Evolutionary conservation across 2,797 vertebrate genomes (phyloP).

Genomic region (Acanthurus tractus): DNA sequence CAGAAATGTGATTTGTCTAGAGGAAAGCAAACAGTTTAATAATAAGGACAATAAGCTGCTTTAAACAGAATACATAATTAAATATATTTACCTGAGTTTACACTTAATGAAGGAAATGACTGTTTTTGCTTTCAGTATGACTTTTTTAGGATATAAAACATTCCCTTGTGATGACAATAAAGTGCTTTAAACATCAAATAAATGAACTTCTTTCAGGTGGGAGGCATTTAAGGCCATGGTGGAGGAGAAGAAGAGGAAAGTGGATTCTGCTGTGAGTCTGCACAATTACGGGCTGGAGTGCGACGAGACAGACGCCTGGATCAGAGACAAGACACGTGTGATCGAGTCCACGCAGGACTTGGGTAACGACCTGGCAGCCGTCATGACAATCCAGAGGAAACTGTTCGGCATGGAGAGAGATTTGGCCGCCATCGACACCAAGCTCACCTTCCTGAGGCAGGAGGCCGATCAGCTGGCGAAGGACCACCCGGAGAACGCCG

Average conservation of each 20-base stretch:
- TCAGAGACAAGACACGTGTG: conserved; percentile 90
- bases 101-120: not conserved
- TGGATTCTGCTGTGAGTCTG: conserved; percentile 91
- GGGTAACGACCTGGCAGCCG: conserved; percentile 91
- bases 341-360: conserved; percentile 94
- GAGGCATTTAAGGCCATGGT: conserved; percentile 91
- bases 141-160: not conserved
- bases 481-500: conserved; percentile 89
- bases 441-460: conserved; percentile 85
- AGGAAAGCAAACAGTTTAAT: not conserved
- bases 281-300: conserved; percentile 95
- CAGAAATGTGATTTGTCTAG: not conserved
- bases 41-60: not conserved
- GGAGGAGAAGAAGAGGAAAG: conserved; percentile 85
- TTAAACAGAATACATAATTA: not conserved
- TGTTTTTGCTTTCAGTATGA: not conserved
- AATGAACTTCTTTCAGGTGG: conserved; percentile 87
- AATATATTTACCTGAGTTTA: not conserved
- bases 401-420: conserved; percentile 95
- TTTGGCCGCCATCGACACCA: conserved; percentile 88
- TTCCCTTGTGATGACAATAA: not conserved
- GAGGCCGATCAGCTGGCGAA: conserved; percentile 88
- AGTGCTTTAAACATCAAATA: not conserved
- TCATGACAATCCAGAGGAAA: conserved; percentile 96
- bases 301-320: conserved; percentile 94